phyloP scores from a whole-genome alignment of 2,113 vertebrate genomes.

The Misgurnus mizolepis region DNA sequence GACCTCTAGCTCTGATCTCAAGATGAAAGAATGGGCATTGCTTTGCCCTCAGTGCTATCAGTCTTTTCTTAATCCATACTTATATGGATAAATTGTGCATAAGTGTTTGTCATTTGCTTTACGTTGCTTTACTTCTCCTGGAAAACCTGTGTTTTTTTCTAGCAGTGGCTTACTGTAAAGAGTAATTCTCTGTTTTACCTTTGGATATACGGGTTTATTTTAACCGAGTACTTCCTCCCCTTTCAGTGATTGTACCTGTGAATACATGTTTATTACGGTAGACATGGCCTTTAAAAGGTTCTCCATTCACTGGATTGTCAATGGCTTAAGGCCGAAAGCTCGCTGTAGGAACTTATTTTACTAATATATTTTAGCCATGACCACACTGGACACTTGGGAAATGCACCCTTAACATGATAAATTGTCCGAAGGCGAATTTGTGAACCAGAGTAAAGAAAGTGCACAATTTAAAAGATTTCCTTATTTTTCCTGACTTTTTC shows the following conservation, averaged over 20 bases:
- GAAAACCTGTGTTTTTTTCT: conserved; percentile 26
- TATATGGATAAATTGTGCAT: background rate
- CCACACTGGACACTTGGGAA: conserved; percentile 4
- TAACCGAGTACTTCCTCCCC: background rate
- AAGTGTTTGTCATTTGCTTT: background rate
- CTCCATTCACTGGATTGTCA: conserved; percentile 65
- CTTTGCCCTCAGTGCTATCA: conserved; percentile 44
- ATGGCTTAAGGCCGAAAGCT: conserved; percentile 65
- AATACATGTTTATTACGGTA: conserved; percentile 33
- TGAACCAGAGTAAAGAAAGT: background rate
- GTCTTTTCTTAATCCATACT: conserved; percentile 14
- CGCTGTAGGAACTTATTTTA: conserved; percentile 56
- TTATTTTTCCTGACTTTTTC: background rate
- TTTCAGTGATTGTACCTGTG: background rate
- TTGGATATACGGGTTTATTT: no score
- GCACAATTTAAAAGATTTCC: no score
- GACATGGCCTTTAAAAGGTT: conserved; percentile 67
- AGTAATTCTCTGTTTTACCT: background rate
- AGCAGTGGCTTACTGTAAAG: no score
- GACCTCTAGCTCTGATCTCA: conserved; percentile 19
- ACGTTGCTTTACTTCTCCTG: background rate
- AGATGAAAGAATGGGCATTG: conserved; percentile 46
- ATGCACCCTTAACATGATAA: conserved; percentile 4
- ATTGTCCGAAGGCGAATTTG: background rate
- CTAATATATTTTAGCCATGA: conserved; percentile 37